phyloP scores from a whole-genome alignment of 2,113 vertebrate genomes.

The Zingel zingel region DNA sequence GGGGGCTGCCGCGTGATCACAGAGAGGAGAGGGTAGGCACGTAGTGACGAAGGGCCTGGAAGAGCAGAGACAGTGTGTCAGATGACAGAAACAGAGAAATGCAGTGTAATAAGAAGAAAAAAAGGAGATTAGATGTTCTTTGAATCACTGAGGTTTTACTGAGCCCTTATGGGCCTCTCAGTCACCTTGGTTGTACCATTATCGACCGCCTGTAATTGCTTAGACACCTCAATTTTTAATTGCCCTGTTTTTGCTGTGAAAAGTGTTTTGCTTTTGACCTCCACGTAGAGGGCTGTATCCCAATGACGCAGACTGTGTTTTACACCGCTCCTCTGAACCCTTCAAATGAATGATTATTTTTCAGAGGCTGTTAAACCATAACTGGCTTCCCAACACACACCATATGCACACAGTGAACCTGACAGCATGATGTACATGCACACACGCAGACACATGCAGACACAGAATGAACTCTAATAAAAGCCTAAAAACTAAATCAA shows the following conservation, averaged over 20 bases:
- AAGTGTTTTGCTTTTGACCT: constrained; percentile 79
- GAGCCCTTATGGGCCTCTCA: constrained; percentile 35
- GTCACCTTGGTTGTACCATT: constrained; percentile 32
- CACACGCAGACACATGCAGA: background rate
- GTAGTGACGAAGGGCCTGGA: constrained; percentile 90
- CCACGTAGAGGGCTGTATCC: constrained; percentile 69
- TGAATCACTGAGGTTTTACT: constrained; percentile 45
- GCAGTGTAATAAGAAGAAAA: background rate
- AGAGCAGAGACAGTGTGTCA: constrained; percentile 34
- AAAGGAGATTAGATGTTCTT: constrained; percentile 2
- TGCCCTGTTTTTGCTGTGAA: constrained; percentile 62
- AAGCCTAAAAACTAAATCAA: constrained; percentile 40
- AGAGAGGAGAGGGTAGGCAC: constrained; percentile 92
- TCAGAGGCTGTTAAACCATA: constrained; percentile 69
- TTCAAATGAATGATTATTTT: constrained; percentile 76
- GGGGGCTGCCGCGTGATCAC: constrained; percentile 93
- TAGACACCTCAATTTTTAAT: constrained; percentile 67
- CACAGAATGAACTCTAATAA: constrained; percentile 45
- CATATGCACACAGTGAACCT: constrained; percentile 16
- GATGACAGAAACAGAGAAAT: constrained; percentile 16
- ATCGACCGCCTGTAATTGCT: constrained; percentile 64
- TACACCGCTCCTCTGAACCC: constrained; percentile 77
- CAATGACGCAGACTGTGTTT: constrained; percentile 82
- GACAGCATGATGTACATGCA: constrained; percentile 17
- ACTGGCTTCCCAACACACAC: constrained; percentile 32